These are phyloP conservation scores for Otus sunia DNA, from an alignment of 2,113 vertebrate species.

Conservation along the genomic window DNA sequence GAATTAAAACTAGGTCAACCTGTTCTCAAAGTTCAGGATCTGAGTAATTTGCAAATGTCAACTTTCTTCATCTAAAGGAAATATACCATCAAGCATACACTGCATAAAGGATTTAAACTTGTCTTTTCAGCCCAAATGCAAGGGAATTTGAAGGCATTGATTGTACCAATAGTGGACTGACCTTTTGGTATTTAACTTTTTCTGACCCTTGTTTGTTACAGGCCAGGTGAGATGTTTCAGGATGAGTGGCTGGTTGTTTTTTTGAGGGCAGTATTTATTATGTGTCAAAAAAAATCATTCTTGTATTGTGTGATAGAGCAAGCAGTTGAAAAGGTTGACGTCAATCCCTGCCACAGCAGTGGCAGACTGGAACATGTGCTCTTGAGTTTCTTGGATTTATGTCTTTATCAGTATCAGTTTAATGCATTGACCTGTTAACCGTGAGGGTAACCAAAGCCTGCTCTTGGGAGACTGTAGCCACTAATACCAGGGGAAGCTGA, in stretches of 20 bases:
- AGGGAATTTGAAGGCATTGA: not conserved
- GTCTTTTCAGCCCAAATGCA: not conserved
- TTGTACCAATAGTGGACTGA: not conserved
- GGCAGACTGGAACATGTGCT: not conserved
- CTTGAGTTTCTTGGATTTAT: not conserved
- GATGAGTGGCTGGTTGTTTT: not conserved
- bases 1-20: not conserved
- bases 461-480: not conserved
- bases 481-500: not conserved
- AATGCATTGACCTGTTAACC: not conserved
- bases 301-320: not conserved
- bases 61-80: not conserved
- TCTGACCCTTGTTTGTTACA: not conserved
- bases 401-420: not conserved
- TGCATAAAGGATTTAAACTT: not conserved
- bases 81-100: not conserved
- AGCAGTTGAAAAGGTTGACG: not conserved
- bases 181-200: not conserved
- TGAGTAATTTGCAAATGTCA: not conserved
- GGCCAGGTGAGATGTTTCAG: not conserved
- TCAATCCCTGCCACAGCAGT: not conserved
- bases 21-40: not conserved
- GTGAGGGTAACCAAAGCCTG: not conserved
- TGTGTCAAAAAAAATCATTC: not conserved
- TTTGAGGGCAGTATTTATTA: not conserved